A percentile compares a stretch with the other conserved stretches of the same genome.
phyloP scores from a whole-genome alignment of 53 echinoderm and acorn worm genomes.

The Henricia sp. region DNA sequence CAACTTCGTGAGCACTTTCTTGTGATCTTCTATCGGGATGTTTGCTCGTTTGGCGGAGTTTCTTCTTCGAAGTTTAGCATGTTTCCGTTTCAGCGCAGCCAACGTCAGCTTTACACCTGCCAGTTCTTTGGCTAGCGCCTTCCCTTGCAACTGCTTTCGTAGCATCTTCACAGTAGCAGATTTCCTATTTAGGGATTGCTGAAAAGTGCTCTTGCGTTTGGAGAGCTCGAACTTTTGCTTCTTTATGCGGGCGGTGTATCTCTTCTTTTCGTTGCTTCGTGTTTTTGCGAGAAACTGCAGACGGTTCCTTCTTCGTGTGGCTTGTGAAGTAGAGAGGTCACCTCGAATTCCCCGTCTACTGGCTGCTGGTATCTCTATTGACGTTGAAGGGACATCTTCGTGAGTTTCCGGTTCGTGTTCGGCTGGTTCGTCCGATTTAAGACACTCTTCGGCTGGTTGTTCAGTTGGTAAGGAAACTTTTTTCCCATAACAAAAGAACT shows the following conservation, averaged over 20 bases:
- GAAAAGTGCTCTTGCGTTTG: conserved; percentile 11
- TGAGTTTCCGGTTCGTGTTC: too few relatives aligned
- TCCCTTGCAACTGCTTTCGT: too few relatives aligned
- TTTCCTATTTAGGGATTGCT: too few relatives aligned
- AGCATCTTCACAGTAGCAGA: too few relatives aligned
- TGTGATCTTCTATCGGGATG: conserved; percentile 21
- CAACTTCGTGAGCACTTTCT: conserved; percentile 24
- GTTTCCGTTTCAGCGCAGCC: conserved; percentile 7
- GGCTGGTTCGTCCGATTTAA: too few relatives aligned
- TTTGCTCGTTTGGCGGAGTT: background rate
- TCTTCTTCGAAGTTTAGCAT: conserved; percentile 3
- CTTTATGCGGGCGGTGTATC: background rate
- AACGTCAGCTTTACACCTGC: conserved; percentile 3
- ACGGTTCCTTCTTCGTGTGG: conserved; percentile 23
- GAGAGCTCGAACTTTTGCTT: background rate
- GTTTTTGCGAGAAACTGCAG: conserved; percentile 9
- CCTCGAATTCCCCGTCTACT: too few relatives aligned
- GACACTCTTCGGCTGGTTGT: too few relatives aligned
- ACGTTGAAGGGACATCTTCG: too few relatives aligned
- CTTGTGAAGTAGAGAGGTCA: conserved; percentile 15
- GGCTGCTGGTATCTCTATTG: too few relatives aligned
- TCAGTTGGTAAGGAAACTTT: too few relatives aligned
- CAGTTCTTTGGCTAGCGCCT: conserved; percentile 18
- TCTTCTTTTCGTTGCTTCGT: conserved; percentile 49
- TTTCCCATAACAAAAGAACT: too few relatives aligned